A percentile compares a stretch with the other conserved stretches of the same genome.
Evolutionary conservation across 2,113 vertebrate genomes (phyloP).

Genomic region (Neotoma lepida): DNA sequence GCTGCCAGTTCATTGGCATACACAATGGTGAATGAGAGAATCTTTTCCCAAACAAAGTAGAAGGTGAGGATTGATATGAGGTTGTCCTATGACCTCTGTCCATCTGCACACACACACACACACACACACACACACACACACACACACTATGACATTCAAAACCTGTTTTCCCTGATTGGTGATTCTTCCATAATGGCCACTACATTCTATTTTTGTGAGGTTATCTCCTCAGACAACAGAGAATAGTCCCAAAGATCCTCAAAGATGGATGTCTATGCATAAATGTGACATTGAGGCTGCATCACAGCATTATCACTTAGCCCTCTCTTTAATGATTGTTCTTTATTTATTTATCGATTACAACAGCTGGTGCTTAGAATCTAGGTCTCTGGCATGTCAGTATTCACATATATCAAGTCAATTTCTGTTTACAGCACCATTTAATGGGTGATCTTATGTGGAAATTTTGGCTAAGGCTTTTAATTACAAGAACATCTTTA

Average conservation of each 20-base stretch:
- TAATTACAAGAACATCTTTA: conserved; percentile 73
- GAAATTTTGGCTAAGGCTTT: conserved; percentile 54
- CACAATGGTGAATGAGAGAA: too few species aligned
- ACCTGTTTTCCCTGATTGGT: background rate
- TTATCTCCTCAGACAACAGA: background rate
- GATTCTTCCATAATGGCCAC: background rate
- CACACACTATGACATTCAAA: background rate
- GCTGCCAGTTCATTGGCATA: background rate
- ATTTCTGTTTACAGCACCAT: conserved; percentile 57
- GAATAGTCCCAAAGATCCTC: background rate
- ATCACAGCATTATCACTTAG: conserved; percentile 35
- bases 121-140: background rate
- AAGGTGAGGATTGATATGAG: background rate
- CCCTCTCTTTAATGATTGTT: conserved; percentile 41
- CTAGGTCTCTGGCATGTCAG: background rate
- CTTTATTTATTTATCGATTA: conserved; percentile 56
- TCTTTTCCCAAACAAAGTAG: background rate
- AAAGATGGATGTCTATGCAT: conserved; percentile 2
- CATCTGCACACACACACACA: background rate
- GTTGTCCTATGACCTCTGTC: background rate
- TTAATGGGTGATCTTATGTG: conserved; percentile 29
- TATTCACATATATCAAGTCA: background rate
- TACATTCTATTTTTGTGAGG: background rate
- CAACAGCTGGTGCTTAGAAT: conserved; percentile 50
- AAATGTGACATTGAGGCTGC: conserved; percentile 47